These are phyloP conservation scores for Amazona finschi DNA, from an alignment of 2,797 vertebrate genomes.

Conservation along the genomic window DNA sequence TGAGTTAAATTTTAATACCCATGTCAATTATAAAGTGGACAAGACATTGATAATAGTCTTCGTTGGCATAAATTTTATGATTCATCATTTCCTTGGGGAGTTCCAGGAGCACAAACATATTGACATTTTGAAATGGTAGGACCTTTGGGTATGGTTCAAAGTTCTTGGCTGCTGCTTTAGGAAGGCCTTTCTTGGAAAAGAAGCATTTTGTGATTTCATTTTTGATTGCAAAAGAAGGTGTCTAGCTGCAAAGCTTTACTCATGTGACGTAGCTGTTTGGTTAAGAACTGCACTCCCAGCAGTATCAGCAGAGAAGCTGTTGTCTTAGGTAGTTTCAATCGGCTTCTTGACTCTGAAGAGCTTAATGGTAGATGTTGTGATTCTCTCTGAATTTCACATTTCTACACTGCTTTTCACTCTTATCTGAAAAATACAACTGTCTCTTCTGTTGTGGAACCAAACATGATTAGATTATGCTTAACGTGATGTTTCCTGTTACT, in stretches of 20 bases:
- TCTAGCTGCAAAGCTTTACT: not conserved
- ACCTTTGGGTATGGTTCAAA: constrained; percentile 18
- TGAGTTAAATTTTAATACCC: not conserved
- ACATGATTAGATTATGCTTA: not conserved
- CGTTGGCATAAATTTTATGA: not conserved
- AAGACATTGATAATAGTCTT: not conserved
- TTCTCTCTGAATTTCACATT: not conserved
- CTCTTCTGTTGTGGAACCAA: not conserved
- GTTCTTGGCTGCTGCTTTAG: not conserved
- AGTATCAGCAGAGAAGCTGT: not conserved
- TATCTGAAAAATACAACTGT: not conserved
- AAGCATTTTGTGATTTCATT: not conserved
- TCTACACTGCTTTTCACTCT: not conserved
- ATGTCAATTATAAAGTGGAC: rapidly evolving
- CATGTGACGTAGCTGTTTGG: not conserved
- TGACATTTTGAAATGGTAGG: constrained; percentile 38
- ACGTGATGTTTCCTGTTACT: not conserved
- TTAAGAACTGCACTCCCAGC: not conserved
- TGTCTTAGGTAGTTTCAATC: not conserved
- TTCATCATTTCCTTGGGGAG: not conserved
- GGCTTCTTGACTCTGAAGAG: not conserved
- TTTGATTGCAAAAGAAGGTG: not conserved
- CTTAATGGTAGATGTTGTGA: not conserved
- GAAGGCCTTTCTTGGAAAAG: not conserved
- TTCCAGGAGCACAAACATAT: constrained; percentile 14